Evolutionary conservation across 2,797 vertebrate species (phyloP).

Genomic region (Oryzias sinensis): DNA sequence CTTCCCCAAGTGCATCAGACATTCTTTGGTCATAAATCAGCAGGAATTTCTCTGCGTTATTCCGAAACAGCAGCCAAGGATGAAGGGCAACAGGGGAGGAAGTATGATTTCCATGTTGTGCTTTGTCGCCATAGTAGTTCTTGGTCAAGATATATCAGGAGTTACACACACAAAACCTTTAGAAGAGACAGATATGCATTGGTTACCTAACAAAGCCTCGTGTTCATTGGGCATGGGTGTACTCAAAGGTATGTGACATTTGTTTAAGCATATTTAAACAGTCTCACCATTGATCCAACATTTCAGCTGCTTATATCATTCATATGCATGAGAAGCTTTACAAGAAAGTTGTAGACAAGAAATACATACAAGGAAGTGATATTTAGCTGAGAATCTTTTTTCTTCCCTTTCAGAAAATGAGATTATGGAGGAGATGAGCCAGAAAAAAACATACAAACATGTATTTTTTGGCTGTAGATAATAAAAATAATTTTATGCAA

Average conservation of each 20-base stretch:
- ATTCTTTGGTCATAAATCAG: slow-evolving; percentile 5
- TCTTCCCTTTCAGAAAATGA: too few relatives aligned
- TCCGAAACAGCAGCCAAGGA: not conserved
- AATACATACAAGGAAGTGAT: not conserved
- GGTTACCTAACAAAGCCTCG: slow-evolving; percentile 19
- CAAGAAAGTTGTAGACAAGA: not conserved
- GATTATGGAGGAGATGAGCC: not conserved
- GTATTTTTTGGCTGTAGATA: not conserved
- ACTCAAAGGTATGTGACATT: slow-evolving; percentile 50
- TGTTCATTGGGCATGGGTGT: slow-evolving; percentile 51
- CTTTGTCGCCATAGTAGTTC: slow-evolving; percentile 24
- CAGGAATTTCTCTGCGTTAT: not conserved
- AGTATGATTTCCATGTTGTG: slow-evolving; percentile 17
- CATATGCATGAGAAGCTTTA: slow-evolving; percentile 28
- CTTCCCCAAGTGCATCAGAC: slow-evolving; percentile 11
- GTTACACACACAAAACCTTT: slow-evolving; percentile 9
- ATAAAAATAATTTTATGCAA: slow-evolving; percentile 2
- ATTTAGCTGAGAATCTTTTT: too few relatives aligned
- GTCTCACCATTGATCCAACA: slow-evolving; percentile 17
- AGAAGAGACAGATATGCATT: slow-evolving; percentile 9
- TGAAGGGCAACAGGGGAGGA: not conserved
- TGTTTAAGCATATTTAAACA: slow-evolving; percentile 59
- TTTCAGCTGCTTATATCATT: slow-evolving; percentile 27
- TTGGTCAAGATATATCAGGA: slow-evolving; percentile 16
- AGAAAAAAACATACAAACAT: not conserved